Percentiles rank a stretch among this genome's conserved stretches.
phyloP scores from a whole-genome alignment of 2,888 invertebrate species.

The Operophtera brumata region DNA sequence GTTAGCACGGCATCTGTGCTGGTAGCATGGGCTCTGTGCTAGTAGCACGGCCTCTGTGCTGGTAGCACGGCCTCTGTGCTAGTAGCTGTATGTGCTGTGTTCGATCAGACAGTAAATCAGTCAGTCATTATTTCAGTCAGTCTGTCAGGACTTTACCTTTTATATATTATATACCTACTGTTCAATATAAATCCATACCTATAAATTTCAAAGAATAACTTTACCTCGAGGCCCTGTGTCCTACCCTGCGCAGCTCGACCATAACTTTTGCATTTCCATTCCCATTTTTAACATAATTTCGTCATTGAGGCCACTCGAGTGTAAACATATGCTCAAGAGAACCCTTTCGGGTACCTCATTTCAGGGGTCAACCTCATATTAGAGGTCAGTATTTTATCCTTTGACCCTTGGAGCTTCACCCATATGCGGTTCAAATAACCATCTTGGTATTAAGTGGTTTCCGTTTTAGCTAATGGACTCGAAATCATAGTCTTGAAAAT shows the following conservation, averaged over 20 bases:
- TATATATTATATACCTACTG: no score
- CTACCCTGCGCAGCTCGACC: neutral
- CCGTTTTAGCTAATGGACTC: slow-evolving; percentile 13
- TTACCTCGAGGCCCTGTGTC: no score
- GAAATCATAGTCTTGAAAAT: slow-evolving; percentile 5
- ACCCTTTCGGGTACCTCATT: slow-evolving; percentile 20
- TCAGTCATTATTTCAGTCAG: no score
- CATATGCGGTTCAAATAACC: slow-evolving; percentile 28
- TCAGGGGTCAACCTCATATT: slow-evolving; percentile 17
- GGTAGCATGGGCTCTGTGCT: no score
- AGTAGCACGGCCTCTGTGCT: no score
- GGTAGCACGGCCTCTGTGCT: no score
- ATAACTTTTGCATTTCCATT: slow-evolving; percentile 16
- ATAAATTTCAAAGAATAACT: no score
- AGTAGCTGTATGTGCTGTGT: no score
- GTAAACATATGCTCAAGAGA: slow-evolving; percentile 22
- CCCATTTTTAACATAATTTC: slow-evolving; percentile 29
- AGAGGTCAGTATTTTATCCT: slow-evolving; percentile 29
- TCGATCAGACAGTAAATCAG: no score
- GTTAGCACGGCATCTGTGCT: no score
- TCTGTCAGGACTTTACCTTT: no score
- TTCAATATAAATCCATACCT: no score
- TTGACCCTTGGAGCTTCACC: slow-evolving; percentile 16
- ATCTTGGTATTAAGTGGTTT: slow-evolving; percentile 26
- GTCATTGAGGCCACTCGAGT: slow-evolving; percentile 23